phyloP scores from a whole-genome alignment of 2,888 invertebrate species.

The Rhamphomyia laevipes region DNA sequence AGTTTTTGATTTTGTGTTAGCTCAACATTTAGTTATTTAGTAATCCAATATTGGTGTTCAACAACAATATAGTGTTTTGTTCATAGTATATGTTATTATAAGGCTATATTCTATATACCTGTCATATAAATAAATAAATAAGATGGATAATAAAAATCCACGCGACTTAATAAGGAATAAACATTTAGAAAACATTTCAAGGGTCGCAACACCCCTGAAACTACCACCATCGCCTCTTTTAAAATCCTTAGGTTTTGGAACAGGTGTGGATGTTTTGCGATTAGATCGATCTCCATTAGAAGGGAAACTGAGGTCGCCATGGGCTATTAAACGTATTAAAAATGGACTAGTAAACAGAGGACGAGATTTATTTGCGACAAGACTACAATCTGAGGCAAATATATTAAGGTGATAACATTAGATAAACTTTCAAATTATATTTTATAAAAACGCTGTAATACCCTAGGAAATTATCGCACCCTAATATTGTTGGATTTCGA shows the following conservation, averaged over 20 bases:
- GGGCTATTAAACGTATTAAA: conserved; percentile 75
- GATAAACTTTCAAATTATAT: too few species aligned
- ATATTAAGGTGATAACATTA: conserved; percentile 52
- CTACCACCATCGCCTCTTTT: conserved; percentile 66
- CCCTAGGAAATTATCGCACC: conserved; percentile 50
- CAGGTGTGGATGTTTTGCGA: conserved; percentile 68
- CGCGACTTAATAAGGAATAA: conserved; percentile 21
- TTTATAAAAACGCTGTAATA: background rate
- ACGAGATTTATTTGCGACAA: conserved; percentile 34
- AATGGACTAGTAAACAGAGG: conserved; percentile 35
- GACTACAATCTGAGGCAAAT: conserved; percentile 59
- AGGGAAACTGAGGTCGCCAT: conserved; percentile 62
- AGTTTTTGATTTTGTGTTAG: too few species aligned
- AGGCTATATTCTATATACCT: too few species aligned
- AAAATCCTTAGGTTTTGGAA: conserved; percentile 62
- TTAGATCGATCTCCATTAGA: conserved; percentile 58
- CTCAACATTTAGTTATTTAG: too few species aligned
- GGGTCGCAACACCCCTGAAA: conserved; percentile 26
- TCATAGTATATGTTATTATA: too few species aligned
- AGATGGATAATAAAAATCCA: conserved; percentile 22
- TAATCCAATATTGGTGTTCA: too few species aligned
- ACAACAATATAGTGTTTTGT: too few species aligned
- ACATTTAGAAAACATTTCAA: conserved; percentile 24
- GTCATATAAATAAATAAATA: too few species aligned
- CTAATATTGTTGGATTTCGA: conserved; percentile 71